Evolutionary conservation across 1,140 invertebrate species (phyloP).

Genomic region (Paraescarpia echinospica): DNA sequence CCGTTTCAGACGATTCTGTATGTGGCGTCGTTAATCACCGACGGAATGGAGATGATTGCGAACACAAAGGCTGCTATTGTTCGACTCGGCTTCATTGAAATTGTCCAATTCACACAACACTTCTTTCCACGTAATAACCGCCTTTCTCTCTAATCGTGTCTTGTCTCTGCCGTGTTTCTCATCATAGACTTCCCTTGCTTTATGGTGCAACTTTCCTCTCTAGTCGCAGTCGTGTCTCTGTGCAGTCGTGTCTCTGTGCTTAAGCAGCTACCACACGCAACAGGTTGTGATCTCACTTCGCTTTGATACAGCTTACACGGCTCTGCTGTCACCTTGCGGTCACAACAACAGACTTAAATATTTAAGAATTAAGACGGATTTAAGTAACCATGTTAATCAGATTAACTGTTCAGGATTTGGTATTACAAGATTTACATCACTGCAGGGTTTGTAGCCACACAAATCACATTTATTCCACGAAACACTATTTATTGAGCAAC

Average conservation of each 20-base stretch:
- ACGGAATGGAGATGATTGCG: conserved; percentile 90
- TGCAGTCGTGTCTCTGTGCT: not conserved
- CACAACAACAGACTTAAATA: not conserved
- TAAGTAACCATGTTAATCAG: not conserved
- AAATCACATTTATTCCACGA: not conserved
- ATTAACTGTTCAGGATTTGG: not conserved
- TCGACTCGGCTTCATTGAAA: conserved; percentile 91
- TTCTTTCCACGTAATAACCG: conserved; percentile 41
- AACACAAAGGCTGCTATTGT: conserved; percentile 99
- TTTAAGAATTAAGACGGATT: not conserved
- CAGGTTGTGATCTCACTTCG: not conserved
- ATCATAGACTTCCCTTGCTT: not conserved
- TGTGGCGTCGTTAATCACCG: conserved; percentile 94
- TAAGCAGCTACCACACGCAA: not conserved
- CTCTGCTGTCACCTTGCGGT: not conserved
- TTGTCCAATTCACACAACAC: conserved; percentile 56
- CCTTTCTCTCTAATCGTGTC: not conserved
- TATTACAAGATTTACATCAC: not conserved
- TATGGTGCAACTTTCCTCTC: not conserved
- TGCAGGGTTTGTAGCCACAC: not conserved
- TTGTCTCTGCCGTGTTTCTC: not conserved
- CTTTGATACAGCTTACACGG: not conserved
- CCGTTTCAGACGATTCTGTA: conserved; percentile 89
- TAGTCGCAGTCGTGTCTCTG: not conserved
- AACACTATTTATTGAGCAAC: too few relatives aligned